Base-by-base conservation (phyloP, 2,797 vertebrate genomes). In the Scarus forsteni region DNA sequence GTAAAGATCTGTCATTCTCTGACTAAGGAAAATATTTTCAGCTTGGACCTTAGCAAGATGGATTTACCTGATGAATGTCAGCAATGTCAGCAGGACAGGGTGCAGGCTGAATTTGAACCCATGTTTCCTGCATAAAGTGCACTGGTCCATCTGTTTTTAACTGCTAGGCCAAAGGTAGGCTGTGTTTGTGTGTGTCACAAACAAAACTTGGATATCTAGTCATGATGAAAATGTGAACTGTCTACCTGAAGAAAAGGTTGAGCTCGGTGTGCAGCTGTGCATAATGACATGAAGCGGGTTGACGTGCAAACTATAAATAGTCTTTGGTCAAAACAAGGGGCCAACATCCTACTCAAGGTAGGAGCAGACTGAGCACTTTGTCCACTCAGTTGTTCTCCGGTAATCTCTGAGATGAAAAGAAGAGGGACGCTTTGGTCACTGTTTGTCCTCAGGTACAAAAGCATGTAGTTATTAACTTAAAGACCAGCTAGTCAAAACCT, bases 301-400 rank as follows among this genome's bases (percentile, higher is more conserved):
- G 90, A 92, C 82, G 93, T 91, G 83, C 80, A 78, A 79, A 84
- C 94, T 95, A 96, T 93, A 95, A 95, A 96, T 96, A 96, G 91
- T 83, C 67, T 63, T 59, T 48, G 52, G 39, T 76, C 38, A 10
- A 46, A 16, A n/a, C 88, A 73, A 85, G 83, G 70, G 85, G 81
- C 59, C 79, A 62, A 73, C 70, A 70, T 27, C 66, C 60, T 45
- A 55, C 82, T 56, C 63, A 79, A 75, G 73, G 76, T 63, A 69
- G 74, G 54, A 88, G 71, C 66, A 84, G 75, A 57, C 77, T 68
- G 70, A 72, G 75, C 63, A 60, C 60, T 44, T 45, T n/a, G 70
- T 77, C 45, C 63, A 34, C 52, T 67, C 55, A 44, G 3, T 51
- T 72, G 65, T 67, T 65, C 75, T 68, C 60, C 60, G 58, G 43